Percentiles rank a stretch among this genome's conserved stretches.
Conservation (phyloP, 2,113 vertebrate genomes). For the Urocynchramus pylzowi region DNA sequence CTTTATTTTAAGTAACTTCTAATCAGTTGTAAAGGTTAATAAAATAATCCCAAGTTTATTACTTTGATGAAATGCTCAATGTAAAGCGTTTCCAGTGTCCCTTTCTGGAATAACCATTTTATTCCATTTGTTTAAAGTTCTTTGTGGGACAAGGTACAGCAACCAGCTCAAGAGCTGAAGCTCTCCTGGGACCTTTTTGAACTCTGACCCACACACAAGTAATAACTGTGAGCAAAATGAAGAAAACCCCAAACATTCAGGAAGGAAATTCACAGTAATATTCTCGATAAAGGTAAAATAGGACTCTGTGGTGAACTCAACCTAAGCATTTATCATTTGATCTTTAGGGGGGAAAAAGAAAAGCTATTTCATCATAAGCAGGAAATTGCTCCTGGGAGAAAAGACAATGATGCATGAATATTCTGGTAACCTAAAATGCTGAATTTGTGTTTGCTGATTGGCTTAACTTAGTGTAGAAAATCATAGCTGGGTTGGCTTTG, state of each 20-base stretch:
- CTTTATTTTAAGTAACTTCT: background rate
- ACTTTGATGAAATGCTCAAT: background rate
- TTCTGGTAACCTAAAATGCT: background rate
- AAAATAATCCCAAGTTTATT: background rate
- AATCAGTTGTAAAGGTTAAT: background rate
- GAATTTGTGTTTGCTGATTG: background rate
- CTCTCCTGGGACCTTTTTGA: background rate
- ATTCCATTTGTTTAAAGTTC: background rate
- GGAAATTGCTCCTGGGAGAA: conserved; percentile 2
- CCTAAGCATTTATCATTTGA: background rate
- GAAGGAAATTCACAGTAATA: background rate
- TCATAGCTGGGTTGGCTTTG: background rate
- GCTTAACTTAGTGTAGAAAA: background rate
- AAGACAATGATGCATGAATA: conserved; percentile 3
- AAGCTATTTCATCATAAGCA: background rate
- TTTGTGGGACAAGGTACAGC: background rate
- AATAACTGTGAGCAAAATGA: background rate
- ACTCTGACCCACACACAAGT: background rate
- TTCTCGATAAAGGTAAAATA: background rate
- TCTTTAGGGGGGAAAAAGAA: background rate
- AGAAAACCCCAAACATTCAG: background rate
- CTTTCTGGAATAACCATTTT: background rate
- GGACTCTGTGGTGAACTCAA: background rate
- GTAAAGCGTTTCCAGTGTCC: background rate
- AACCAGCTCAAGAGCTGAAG: background rate